Conservation (phyloP, 2,888 invertebrate genomes). For the Tuberolachnus salignus region DNA sequence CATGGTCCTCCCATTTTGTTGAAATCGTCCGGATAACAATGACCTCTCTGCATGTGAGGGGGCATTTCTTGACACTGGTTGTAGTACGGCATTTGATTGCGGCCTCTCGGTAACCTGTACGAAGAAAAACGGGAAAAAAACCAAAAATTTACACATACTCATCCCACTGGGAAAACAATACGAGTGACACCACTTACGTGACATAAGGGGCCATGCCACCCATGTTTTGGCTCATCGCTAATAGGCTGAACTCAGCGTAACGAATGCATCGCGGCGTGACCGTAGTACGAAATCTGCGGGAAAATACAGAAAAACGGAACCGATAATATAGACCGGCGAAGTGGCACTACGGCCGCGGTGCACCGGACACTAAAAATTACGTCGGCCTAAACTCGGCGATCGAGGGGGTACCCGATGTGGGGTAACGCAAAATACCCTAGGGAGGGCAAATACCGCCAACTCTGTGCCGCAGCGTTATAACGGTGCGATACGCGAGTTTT, state of each 20-base stretch:
- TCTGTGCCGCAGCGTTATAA: too few relatives aligned
- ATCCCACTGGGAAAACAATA: neutral
- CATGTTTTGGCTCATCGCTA: slow-evolving; percentile 77
- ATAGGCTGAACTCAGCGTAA: slow-evolving; percentile 15
- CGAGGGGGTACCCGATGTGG: too few relatives aligned
- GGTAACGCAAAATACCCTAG: too few relatives aligned
- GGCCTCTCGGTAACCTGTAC: slow-evolving; percentile 61
- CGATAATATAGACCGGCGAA: too few relatives aligned
- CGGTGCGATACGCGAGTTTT: too few relatives aligned
- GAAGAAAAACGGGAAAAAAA: neutral
- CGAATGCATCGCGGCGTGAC: slow-evolving; percentile 32
- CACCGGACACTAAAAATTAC: too few relatives aligned
- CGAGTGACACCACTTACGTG: slow-evolving; percentile 59
- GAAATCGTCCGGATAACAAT: slow-evolving; percentile 60
- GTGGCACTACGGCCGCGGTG: too few relatives aligned
- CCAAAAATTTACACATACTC: neutral
- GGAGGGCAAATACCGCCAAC: too few relatives aligned
- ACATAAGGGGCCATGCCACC: slow-evolving; percentile 78
- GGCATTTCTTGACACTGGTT: slow-evolving; percentile 60
- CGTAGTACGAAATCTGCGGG: neutral
- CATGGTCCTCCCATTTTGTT: slow-evolving; percentile 58
- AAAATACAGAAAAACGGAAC: neutral
- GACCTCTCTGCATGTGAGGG: slow-evolving; percentile 61
- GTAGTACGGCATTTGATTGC: slow-evolving; percentile 61
- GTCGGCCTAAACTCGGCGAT: too few relatives aligned